Conservation (phyloP, 2,113 vertebrate species). For the Oncorhynchus kisutch region DNA sequence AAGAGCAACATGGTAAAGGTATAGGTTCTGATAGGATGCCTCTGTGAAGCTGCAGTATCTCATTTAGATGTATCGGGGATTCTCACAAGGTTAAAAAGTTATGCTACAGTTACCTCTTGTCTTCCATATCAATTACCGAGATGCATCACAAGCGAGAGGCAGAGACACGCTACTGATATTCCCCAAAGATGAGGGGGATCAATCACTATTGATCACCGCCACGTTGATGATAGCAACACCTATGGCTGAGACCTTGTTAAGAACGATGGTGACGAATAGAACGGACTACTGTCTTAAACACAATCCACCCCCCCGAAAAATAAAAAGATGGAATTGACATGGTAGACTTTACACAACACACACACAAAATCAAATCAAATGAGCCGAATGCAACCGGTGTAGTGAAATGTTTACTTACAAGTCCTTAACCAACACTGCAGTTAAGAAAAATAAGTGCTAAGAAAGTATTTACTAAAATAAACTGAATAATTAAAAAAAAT, state of each 20-base stretch:
- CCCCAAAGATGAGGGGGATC: background rate
- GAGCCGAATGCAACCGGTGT: too few species aligned
- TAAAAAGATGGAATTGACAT: background rate
- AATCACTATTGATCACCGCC: conserved; percentile 31
- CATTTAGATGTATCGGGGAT: conserved; percentile 14
- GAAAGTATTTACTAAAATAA: too few species aligned
- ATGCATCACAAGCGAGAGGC: background rate
- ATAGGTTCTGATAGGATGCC: background rate
- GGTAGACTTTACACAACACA: background rate
- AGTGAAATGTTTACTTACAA: too few species aligned
- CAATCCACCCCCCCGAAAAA: conserved; percentile 12
- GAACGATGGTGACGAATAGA: conserved; percentile 29
- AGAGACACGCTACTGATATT: background rate
- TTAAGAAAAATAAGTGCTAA: too few species aligned
- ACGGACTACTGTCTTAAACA: background rate
- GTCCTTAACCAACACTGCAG: too few species aligned
- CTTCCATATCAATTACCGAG: background rate
- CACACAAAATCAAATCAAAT: background rate
- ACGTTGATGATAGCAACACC: conserved; percentile 21
- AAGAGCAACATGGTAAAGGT: background rate
- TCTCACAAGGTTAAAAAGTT: conserved; percentile 13
- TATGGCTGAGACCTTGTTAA: conserved; percentile 19
- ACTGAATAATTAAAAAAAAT: too few species aligned
- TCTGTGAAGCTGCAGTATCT: background rate
- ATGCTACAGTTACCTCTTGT: background rate